Base-by-base conservation (phyloP, 2,888 invertebrate species). In the Acanthococcus lagerstroemiae region DNA sequence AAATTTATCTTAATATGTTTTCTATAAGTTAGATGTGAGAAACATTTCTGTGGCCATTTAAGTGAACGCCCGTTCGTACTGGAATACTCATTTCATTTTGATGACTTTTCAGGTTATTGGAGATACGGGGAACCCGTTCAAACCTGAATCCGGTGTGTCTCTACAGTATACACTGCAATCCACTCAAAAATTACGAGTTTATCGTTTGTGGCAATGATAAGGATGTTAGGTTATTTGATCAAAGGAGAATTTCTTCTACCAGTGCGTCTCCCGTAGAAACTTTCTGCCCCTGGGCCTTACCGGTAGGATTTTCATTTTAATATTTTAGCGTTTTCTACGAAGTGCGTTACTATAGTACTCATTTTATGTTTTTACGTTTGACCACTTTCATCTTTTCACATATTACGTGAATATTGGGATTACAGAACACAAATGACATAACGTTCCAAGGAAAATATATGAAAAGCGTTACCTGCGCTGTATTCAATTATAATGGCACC, bases 401-500 rank as follows among this genome's bases (percentile, higher is more conserved):
- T n/a, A n/a, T n/a, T n/a, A n/a, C n/a, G n/a, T n/a, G n/a, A n/a
- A n/a, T n/a, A n/a, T n/a, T n/a, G n/a, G n/a, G n/a, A n/a, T n/a
- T n/a, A n/a, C n/a, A n/a, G n/a, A n/a, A n/a, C n/a, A n/a, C n/a
- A n/a, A 15, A 45, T 4, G 46, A 45, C 4, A 6, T 4, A 4
- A 45, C 46, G 6, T 4, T 4, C 4, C 46, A 5, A 4, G 4
- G 24, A 22, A 52, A 52, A 52, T 22, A 52, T 52, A 22, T 37
- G 9, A 22, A 19, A 4, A 54, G 91, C 74, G 83, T 95, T 2
- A 95, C 95, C 0, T 90, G 90, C 74, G 90, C 91, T 6, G 85
- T 92, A 2, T 96, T 91, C 78, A 95, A 90, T 77, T 85, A 90
- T 78, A 86, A 90, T 76, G 95, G 95, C 50, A 83, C 87, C 58